Percentiles rank a stretch among this genome's conserved stretches.
Evolutionary conservation across 2,113 vertebrate genomes (phyloP).

Genomic region (Sceloporus tristichus): DNA sequence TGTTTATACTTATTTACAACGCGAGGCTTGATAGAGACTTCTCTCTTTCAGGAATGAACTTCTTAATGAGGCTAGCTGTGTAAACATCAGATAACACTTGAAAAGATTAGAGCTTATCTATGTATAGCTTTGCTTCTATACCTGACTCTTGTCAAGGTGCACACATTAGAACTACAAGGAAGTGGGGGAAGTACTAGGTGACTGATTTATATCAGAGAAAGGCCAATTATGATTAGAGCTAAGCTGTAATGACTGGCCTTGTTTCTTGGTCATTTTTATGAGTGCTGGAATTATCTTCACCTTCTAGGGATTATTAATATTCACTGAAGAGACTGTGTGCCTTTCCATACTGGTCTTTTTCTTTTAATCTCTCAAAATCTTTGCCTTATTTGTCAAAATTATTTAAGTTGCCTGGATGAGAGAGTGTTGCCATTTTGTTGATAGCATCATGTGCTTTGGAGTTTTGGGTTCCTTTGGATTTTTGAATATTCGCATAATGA

Average conservation of each 20-base stretch:
- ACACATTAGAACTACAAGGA: not conserved
- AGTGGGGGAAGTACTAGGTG: not conserved
- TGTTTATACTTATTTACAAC: conserved; percentile 30
- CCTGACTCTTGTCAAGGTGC: not conserved
- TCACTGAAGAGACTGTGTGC: not conserved
- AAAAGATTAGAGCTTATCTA: conserved; percentile 17
- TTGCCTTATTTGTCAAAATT: not conserved
- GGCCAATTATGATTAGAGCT: not conserved
- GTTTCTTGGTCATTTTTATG: not conserved
- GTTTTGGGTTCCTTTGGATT: no score
- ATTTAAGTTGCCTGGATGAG: not conserved
- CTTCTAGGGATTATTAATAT: not conserved
- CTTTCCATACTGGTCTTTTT: not conserved
- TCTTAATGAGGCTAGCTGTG: conserved; percentile 27
- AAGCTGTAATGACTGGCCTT: not conserved
- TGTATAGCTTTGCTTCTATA: not conserved
- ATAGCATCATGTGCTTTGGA: no score
- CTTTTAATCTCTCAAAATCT: not conserved
- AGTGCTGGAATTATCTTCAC: not conserved
- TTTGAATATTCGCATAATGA: no score
- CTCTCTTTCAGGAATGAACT: conserved; percentile 28
- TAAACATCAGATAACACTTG: conserved; percentile 35
- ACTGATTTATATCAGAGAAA: conserved; percentile 10
- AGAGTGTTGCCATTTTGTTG: no score
- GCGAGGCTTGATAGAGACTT: not conserved